These are phyloP conservation scores for Epistrophe grossulariae DNA, from an alignment of 2,888 invertebrate species.

Conservation along the genomic window DNA sequence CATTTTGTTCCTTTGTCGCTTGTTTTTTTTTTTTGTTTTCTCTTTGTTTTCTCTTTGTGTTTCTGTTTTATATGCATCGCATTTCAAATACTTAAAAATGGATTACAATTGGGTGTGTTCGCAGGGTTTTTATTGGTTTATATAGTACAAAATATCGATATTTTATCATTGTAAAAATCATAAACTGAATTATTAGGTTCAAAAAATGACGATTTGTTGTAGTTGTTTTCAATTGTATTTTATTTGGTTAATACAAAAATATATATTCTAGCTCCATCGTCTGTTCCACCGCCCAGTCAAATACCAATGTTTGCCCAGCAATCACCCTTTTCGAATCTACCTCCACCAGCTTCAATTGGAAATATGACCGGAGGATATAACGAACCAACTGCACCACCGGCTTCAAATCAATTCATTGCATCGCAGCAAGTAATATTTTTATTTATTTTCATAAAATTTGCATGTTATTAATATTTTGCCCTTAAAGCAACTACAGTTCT, in stretches of 20 bases:
- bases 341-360: constrained; percentile 85
- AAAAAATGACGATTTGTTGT: neutral
- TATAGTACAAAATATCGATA: too few species aligned
- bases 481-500: constrained; percentile 77
- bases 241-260: neutral
- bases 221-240: neutral
- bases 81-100: too few species aligned
- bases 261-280: constrained; percentile 41
- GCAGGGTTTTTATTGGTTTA: too few species aligned
- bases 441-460: neutral
- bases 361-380: constrained; percentile 56
- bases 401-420: constrained; percentile 64
- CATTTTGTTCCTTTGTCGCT: too few species aligned
- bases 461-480: neutral
- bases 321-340: constrained; percentile 80
- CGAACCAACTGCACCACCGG: constrained; percentile 28
- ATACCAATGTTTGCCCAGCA: constrained; percentile 82
- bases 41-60: too few species aligned
- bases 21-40: too few species aligned
- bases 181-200: too few species aligned
- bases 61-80: too few species aligned
- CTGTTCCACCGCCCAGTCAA: constrained; percentile 78
- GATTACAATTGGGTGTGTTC: too few species aligned
- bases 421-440: constrained; percentile 62
- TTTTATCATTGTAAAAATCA: too few species aligned